These are phyloP conservation scores for Pipistrellus pipistrellus DNA, from an alignment of 2,797 vertebrate species.

Conservation along the genomic window DNA sequence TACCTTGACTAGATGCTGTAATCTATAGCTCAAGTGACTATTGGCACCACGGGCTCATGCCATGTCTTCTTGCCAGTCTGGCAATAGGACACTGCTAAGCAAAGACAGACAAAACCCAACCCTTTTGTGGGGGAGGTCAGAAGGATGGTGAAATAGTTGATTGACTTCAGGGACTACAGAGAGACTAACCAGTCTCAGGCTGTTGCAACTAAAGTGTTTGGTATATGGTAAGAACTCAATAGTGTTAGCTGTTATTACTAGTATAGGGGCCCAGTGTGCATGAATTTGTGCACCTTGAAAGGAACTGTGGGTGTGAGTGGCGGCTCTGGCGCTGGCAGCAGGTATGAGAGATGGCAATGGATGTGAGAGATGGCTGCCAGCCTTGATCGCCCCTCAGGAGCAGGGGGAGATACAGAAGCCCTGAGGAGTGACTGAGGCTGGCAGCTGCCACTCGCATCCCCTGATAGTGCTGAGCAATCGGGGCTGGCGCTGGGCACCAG, in stretches of 20 bases:
- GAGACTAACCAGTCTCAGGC: not conserved
- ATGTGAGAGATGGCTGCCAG: too few relatives aligned
- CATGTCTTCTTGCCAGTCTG: not conserved
- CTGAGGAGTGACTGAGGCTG: too few relatives aligned
- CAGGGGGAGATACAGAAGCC: too few relatives aligned
- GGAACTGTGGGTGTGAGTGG: too few relatives aligned
- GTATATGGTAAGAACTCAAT: not conserved
- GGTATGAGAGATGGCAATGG: too few relatives aligned
- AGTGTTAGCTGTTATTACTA: not conserved
- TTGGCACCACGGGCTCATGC: not conserved
- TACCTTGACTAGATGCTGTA: not conserved
- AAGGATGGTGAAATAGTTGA: not conserved
- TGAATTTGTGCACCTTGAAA: too few relatives aligned
- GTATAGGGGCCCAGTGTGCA: not conserved
- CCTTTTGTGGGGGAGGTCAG: not conserved
- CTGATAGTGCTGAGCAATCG: too few relatives aligned
- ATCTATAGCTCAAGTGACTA: not conserved
- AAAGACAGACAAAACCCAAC: not conserved
- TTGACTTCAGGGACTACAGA: not conserved
- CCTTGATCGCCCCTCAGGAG: too few relatives aligned
- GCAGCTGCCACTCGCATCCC: too few relatives aligned
- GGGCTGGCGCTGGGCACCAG: too few relatives aligned
- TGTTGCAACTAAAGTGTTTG: not conserved
- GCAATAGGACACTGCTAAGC: not conserved
- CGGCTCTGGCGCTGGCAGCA: too few relatives aligned